Evolutionary conservation across 2,888 invertebrate genomes (phyloP).

Genomic region (Watsonalla cultraria): DNA sequence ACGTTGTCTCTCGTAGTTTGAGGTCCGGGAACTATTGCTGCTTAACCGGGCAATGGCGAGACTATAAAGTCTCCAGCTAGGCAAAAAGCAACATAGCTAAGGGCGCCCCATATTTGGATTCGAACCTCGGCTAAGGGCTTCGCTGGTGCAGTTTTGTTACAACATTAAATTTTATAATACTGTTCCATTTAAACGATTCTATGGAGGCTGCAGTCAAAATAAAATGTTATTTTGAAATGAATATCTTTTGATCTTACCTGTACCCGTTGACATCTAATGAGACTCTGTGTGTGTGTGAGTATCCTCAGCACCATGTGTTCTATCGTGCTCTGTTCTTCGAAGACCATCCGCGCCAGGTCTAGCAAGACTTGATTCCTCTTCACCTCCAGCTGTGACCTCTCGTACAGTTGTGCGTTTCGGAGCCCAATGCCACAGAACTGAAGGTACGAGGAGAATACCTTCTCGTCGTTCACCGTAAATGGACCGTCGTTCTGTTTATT

Average conservation of each 20-base stretch:
- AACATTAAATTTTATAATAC: background rate
- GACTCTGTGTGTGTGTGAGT: slow-evolving; percentile 94
- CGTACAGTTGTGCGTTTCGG: slow-evolving; percentile 96
- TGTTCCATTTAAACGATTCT: no score
- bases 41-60: no score
- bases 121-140: no score
- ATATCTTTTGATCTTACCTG: slow-evolving; percentile 79
- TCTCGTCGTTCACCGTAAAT: slow-evolving; percentile 92
- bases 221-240: no score
- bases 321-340: slow-evolving; percentile 97
- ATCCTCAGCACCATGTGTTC: slow-evolving; percentile 97
- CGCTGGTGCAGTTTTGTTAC: no score
- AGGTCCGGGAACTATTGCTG: no score
- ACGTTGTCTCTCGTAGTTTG: no score
- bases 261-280: slow-evolving; percentile 96
- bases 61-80: no score
- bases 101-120: no score
- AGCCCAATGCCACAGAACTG: slow-evolving; percentile 98
- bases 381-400: slow-evolving; percentile 95
- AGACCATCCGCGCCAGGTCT: slow-evolving; percentile 97
- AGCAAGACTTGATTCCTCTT: slow-evolving; percentile 96
- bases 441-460: slow-evolving; percentile 94
- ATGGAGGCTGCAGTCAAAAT: no score
- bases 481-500: slow-evolving; percentile 92
- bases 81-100: no score